Percentiles rank a stretch among this genome's conserved stretches.
phyloP scores from a whole-genome alignment of 1,140 invertebrate species.

The Zaprionus lachaisei region DNA sequence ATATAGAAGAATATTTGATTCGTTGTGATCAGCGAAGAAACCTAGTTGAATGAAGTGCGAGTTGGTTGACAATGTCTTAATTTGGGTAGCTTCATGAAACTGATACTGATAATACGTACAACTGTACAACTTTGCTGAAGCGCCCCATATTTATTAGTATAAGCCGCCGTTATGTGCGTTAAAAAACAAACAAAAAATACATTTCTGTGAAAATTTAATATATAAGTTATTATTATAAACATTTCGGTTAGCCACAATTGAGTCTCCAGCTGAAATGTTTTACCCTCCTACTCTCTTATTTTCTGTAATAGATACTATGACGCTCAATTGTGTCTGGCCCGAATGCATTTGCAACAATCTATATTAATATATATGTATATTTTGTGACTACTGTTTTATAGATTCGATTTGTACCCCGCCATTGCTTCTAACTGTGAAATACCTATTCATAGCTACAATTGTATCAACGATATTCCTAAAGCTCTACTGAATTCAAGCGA shows the following conservation, averaged over 20 bases:
- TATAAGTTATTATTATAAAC: conserved; percentile 45
- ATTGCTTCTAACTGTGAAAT: conserved; percentile 79
- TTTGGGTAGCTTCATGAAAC: conserved; percentile 10
- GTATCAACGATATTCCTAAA: conserved; percentile 76
- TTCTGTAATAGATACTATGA: background rate
- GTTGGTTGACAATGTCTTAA: conserved; percentile 1
- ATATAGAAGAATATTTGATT: conserved; percentile 56
- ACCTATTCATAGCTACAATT: conserved; percentile 70
- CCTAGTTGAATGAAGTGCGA: conserved; percentile 15
- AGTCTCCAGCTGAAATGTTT: conserved; percentile 8
- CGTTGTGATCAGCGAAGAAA: conserved; percentile 10
- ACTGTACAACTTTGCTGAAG: conserved; percentile 14
- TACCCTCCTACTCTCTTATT: conserved; percentile 11
- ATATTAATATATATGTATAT: conserved; percentile 65
- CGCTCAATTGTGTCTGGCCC: conserved; percentile 32
- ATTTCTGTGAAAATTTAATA: conserved; percentile 69
- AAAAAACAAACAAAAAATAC: conserved; percentile 52
- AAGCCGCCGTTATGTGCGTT: conserved; percentile 70
- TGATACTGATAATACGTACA: background rate
- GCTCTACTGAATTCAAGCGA: conserved; percentile 63
- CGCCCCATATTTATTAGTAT: conserved; percentile 48
- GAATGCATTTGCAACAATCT: conserved; percentile 38
- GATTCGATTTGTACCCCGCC: conserved; percentile 74
- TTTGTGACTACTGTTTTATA: conserved; percentile 76
- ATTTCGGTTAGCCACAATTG: conserved; percentile 45